Evolutionary conservation across 2,888 invertebrate genomes (phyloP).

Genomic region (Gymnoscelis rufifasciata): DNA sequence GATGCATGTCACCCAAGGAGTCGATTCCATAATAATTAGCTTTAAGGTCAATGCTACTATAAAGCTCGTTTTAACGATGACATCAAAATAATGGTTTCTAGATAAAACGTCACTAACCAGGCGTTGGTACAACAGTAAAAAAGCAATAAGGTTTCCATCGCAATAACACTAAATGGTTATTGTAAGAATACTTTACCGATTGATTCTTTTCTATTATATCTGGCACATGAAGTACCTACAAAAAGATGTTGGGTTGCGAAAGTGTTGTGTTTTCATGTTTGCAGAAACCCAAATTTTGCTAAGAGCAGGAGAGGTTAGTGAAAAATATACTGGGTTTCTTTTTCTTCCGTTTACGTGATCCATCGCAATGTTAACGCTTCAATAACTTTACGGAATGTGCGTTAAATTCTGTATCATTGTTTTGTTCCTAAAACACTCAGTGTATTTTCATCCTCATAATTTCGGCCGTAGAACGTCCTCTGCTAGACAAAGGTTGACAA

Average conservation of each 20-base stretch:
- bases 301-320: no score
- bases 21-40: not conserved
- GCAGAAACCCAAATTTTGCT: no score
- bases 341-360: no score
- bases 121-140: constrained; percentile 23
- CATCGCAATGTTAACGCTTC: no score
- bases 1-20: no score
- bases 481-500: no score
- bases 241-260: constrained; percentile 4
- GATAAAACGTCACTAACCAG: constrained; percentile 15
- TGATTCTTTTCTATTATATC: constrained; percentile 20
- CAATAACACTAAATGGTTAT: constrained; percentile 8
- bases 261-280: not conserved
- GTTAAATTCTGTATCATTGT: no score
- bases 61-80: constrained; percentile 5
- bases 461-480: no score
- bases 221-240: constrained; percentile 2
- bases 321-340: no score
- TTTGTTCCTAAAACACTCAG: no score
- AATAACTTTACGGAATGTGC: no score
- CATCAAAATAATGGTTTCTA: constrained; percentile 2
- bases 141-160: constrained; percentile 7
- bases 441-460: no score
- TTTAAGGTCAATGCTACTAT: not conserved
- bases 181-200: not conserved